Evolutionary conservation across 2,888 invertebrate species (phyloP).

Genomic region (Gari tellinella): DNA sequence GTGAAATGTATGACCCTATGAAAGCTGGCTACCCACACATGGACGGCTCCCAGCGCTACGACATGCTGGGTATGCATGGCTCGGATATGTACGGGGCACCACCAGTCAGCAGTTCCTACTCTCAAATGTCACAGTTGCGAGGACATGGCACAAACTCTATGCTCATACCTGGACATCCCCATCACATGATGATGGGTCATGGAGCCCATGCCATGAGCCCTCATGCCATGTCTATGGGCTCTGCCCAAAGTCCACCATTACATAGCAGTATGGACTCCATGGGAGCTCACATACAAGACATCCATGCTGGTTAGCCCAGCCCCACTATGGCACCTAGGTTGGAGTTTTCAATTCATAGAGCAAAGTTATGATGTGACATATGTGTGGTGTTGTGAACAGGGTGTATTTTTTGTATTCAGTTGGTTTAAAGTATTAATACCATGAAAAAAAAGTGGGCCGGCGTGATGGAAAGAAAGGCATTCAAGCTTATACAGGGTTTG

Average conservation of each 20-base stretch:
- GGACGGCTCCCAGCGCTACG: slow-evolving; percentile 77
- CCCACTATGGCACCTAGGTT: slow-evolving; percentile 21
- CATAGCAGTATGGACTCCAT: slow-evolving; percentile 82
- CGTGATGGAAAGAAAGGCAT: no score
- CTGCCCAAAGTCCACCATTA: slow-evolving; percentile 85
- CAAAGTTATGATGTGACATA: slow-evolving; percentile 31
- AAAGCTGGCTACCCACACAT: slow-evolving; percentile 80
- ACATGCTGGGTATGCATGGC: slow-evolving; percentile 80
- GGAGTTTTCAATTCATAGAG: slow-evolving; percentile 24
- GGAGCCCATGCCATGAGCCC: slow-evolving; percentile 83
- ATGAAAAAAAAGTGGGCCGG: no score
- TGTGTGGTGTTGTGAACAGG: slow-evolving; percentile 57
- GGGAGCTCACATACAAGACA: slow-evolving; percentile 83
- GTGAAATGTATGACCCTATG: slow-evolving; percentile 81
- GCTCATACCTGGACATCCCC: slow-evolving; percentile 85
- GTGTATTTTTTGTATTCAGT: slow-evolving; percentile 48
- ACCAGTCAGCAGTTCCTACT: slow-evolving; percentile 81
- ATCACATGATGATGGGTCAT: slow-evolving; percentile 85
- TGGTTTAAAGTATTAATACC: slow-evolving; percentile 46
- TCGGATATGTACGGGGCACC: slow-evolving; percentile 83
- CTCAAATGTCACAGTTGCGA: slow-evolving; percentile 85
- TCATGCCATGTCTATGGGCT: slow-evolving; percentile 82
- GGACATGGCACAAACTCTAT: slow-evolving; percentile 85
- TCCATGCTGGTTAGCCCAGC: slow-evolving; percentile 79
- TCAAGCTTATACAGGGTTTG: no score